Conservation (phyloP, 2,888 invertebrate genomes). For the Linnaemya vulpina region DNA sequence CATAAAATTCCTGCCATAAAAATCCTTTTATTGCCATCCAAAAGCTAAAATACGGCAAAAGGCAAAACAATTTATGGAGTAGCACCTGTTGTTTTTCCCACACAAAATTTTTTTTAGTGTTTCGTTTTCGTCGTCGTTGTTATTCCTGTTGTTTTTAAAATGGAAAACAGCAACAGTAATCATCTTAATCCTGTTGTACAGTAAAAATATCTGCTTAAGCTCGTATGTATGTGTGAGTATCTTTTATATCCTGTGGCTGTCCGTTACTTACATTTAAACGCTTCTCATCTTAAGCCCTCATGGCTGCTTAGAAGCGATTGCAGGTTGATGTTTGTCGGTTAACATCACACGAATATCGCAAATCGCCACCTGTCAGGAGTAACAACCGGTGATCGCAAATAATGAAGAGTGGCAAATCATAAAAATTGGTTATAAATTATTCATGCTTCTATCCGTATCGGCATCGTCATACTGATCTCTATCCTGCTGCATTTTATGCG, state of each 20-base stretch:
- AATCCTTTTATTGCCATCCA: conserved; percentile 67
- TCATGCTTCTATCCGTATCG: conserved; percentile 12
- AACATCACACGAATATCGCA: conserved; percentile 72
- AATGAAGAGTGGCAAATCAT: conserved; percentile 42
- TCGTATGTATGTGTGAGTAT: neutral
- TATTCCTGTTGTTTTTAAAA: conserved; percentile 26
- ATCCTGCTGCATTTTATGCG: no score
- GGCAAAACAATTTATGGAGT: conserved; percentile 77
- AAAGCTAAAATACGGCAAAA: conserved; percentile 47
- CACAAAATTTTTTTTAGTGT: conserved; percentile 66
- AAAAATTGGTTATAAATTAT: conserved; percentile 17
- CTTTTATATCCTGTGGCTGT: conserved; percentile 70
- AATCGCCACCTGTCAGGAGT: conserved; percentile 73
- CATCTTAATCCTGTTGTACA: conserved; percentile 65
- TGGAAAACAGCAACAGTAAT: conserved; percentile 49
- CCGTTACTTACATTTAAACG: conserved; percentile 52
- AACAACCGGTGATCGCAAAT: conserved; percentile 34
- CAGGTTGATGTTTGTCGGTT: conserved; percentile 57
- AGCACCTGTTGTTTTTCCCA: conserved; percentile 81
- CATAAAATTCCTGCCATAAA: conserved; percentile 68
- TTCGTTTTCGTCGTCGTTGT: conserved; percentile 38
- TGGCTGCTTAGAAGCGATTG: conserved; percentile 18
- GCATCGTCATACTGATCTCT: conserved; percentile 35
- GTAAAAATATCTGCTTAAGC: neutral
- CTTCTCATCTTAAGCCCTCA: conserved; percentile 54